Base-by-base conservation (phyloP, 2,888 invertebrate genomes). In the Agrochola lota region DNA sequence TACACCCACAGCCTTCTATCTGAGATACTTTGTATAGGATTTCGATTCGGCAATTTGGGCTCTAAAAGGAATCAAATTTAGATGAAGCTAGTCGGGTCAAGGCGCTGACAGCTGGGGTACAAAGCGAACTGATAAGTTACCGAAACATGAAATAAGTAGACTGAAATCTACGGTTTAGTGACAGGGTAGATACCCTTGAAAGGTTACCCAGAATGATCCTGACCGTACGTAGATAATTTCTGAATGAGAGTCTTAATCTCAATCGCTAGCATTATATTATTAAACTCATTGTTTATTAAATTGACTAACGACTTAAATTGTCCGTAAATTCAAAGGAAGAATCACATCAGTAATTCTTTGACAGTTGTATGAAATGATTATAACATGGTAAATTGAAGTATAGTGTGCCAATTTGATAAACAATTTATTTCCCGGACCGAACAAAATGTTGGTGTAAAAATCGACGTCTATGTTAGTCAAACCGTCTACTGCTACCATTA, bases 1-100 rank as follows among this genome's bases (percentile, higher is more conserved):
- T 20, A 60, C 49, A 52, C 30, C 11, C 1, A 23, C 30, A 17
- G 23, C 23, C 20, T 52, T 43, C 12, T 4, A 8, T 30, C 17
- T 17, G 35, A 57, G 46, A 55, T 17, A 43, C 49, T 30, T 64
- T 59, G 8, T 78, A 63, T 57, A 57, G 15, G 55, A 64, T 74
- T 72, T 40, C 40, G 49, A 62, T 77, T 55, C 15, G 7, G 12
- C 55, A 70, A 63, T 63, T 59, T 78, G 17, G 15, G 17, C 7
- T 59, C 26, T 66, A 40, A 72, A 78, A 59, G 78, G 71, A 71
- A 78, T 78, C 71, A 71, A 64, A 77, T 78, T 78, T 64, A 46
- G 63, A 70, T 70, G 49, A 35, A 55, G 15, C 46, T 26, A 57
- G 49, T 66, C n/a, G 49, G 30, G 78, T 52, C 43, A 35, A 52